Base-by-base conservation (phyloP, 1,140 invertebrate genomes). In the Archegozetes longisetosus region DNA sequence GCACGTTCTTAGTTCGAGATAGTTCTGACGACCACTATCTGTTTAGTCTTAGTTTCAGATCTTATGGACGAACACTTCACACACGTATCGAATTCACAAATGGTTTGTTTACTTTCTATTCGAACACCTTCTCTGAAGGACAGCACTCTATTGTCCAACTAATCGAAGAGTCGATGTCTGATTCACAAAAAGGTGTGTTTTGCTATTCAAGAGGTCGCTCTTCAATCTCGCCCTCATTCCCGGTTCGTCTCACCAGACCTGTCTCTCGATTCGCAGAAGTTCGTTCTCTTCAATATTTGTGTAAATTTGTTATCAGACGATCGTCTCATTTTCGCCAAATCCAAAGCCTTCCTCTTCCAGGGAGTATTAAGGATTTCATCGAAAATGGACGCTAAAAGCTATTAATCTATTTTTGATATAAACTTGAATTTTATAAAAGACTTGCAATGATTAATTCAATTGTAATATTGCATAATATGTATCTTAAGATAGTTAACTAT, bases 11-110 rank as follows among this genome's bases (percentile, higher is more conserved):
- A 60, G 89, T 96, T 17, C 78, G 92, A 61, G 92, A 96, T 71
- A 93, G 88, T 68, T 94, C 89, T 64, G 90, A 96, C 73, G 86
- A 94, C 73, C 87, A 91, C 74, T 95, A 96, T 74, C 92, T 98
- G 67, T 94, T 96, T 73, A 94, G 90, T 58, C 75, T 98, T 52
- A 94, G 89, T 49, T 96, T 96, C 74, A 91, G 92, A 74, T 78
- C 93, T 58, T 90, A 92, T 75, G 86, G 85, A 66, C 84, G 84
- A 66, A 84, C 95, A 56, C 79, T 91, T 63, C 92, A 97, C 73
- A 91, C 94, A 52, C 80, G 93, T 67, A 96, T 98, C 70, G 92
- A 96, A 75, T 89, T 95, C 73, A 86, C 92, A 78, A 89, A 95
- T 79, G 90, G 89, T 74, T 88, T 89, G 69, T 97, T 96, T 75